Evolutionary conservation across 2,888 invertebrate genomes (phyloP).

Genomic region (Thysanoteuthis rhombus): DNA sequence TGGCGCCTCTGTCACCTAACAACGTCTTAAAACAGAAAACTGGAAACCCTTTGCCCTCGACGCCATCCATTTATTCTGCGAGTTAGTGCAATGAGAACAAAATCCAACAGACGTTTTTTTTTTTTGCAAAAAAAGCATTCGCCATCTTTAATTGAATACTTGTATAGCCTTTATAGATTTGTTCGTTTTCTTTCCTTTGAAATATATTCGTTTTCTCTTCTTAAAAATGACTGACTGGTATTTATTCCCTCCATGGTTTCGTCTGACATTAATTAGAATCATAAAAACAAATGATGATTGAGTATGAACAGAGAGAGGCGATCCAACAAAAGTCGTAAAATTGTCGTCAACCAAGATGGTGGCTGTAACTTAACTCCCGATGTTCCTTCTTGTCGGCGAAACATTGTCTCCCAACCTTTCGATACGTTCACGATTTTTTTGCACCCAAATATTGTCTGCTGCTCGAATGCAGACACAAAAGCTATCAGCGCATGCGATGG

Average conservation of each 20-base stretch:
- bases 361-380: not conserved
- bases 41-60: not conserved
- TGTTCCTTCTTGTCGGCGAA: not conserved
- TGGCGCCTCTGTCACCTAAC: constrained; percentile 12
- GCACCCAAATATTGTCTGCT: not conserved
- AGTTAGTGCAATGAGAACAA: not conserved
- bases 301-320: not conserved
- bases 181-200: not conserved
- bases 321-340: not conserved
- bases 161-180: not conserved
- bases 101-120: not conserved
- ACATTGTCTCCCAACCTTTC: not conserved
- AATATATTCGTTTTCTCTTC: not conserved
- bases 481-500: not conserved
- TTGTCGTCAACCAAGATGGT: not conserved
- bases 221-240: not conserved
- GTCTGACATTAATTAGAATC: constrained; percentile 12
- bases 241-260: not conserved
- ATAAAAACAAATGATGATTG: not conserved
- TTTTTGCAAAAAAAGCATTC: not conserved
- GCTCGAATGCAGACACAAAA: not conserved
- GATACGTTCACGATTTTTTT: not conserved
- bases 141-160: not conserved
- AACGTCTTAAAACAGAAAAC: not conserved
- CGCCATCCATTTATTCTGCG: not conserved